phyloP scores from a whole-genome alignment of 1,140 invertebrate species.

The Diuraphis noxia region DNA sequence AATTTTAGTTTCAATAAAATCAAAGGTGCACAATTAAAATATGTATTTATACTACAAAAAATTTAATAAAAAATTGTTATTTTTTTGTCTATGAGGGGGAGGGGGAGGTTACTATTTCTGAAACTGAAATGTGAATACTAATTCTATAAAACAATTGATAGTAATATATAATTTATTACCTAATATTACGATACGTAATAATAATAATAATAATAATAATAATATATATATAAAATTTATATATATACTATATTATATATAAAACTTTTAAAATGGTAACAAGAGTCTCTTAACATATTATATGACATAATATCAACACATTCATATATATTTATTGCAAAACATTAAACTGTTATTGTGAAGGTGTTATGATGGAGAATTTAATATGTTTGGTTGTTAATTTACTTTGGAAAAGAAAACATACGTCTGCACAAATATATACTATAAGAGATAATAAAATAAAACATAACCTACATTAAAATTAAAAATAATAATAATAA shows the following conservation, averaged over 20 bases:
- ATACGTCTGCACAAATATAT: not conserved
- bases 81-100: not conserved
- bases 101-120: not conserved
- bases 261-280: slow-evolving; percentile 41
- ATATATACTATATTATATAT: slow-evolving; percentile 23
- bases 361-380: not conserved
- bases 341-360: not conserved
- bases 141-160: slow-evolving; percentile 11
- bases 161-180: slow-evolving; percentile 7
- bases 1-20: not conserved
- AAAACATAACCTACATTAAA: slow-evolving; percentile 22
- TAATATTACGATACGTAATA: not conserved
- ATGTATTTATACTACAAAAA: not conserved
- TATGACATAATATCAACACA: slow-evolving; percentile 19
- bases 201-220: not conserved
- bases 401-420: not conserved
- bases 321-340: slow-evolving; percentile 22
- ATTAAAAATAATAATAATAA: slow-evolving; percentile 41
- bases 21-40: not conserved
- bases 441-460: slow-evolving; percentile 14
- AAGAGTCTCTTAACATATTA: slow-evolving; percentile 30
- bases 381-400: not conserved
- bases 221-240: slow-evolving; percentile 7
- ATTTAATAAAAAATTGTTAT: not conserved
- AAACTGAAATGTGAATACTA: not conserved